Percentiles rank a stretch among this genome's conserved stretches.
phyloP scores from a whole-genome alignment of 2,113 vertebrate genomes.

The Sialia sialis region DNA sequence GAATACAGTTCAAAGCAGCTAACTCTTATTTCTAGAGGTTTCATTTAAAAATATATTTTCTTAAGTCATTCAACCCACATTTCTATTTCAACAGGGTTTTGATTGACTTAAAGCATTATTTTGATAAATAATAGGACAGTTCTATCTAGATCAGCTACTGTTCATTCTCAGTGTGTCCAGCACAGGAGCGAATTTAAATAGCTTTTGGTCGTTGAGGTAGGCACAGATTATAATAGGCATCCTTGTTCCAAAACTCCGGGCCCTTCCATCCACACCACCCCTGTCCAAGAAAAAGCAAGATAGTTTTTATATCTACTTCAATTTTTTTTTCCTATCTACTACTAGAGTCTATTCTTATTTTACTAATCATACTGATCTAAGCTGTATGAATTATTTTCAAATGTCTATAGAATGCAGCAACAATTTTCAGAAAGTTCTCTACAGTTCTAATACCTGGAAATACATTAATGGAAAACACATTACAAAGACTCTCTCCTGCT shows the following conservation, averaged over 20 bases:
- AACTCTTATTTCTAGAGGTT: background rate
- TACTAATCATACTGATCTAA: background rate
- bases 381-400: background rate
- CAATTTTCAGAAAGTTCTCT: background rate
- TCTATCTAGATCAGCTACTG: background rate
- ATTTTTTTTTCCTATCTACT: background rate
- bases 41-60: background rate
- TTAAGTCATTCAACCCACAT: background rate
- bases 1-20: background rate
- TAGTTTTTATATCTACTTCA: fast-evolving
- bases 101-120: background rate
- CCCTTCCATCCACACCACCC: slow-evolving; percentile 98
- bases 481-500: background rate
- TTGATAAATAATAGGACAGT: background rate
- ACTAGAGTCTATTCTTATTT: background rate
- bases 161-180: background rate
- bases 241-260: slow-evolving; percentile 91
- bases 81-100: background rate
- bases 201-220: slow-evolving; percentile 86
- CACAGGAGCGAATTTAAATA: slow-evolving; percentile 67
- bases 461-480: background rate
- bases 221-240: slow-evolving; percentile 94
- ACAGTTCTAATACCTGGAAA: background rate
- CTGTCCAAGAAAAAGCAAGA: slow-evolving; percentile 67
- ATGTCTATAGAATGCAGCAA: background rate